These are phyloP conservation scores for Notospermus geniculatus DNA, from an alignment of 1,140 invertebrate genomes.

Conservation along the genomic window DNA sequence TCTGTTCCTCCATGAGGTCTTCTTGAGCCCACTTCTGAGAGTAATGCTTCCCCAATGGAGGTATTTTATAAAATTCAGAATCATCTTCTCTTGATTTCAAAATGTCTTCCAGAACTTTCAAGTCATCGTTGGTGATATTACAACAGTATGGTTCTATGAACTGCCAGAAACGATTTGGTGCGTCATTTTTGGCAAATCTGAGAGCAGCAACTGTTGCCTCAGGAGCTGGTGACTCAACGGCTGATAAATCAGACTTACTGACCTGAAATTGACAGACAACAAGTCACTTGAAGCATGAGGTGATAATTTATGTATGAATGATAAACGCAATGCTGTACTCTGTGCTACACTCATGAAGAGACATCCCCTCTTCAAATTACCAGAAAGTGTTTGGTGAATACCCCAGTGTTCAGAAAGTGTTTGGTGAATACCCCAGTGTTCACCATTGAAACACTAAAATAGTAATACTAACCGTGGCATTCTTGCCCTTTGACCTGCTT, in stretches of 20 bases:
- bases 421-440: too few species aligned
- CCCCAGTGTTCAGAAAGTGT: too few species aligned
- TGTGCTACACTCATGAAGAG: too few species aligned
- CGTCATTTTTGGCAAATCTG: constrained; percentile 81
- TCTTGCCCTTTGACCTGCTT: constrained; percentile 40
- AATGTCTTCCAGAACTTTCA: constrained; percentile 46
- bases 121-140: constrained; percentile 81
- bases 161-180: constrained; percentile 92
- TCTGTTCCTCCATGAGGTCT: constrained; percentile 75
- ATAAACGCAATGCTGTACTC: too few species aligned
- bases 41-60: constrained; percentile 85
- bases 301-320: neutral
- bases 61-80: constrained; percentile 67
- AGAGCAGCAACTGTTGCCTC: constrained; percentile 49
- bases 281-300: neutral
- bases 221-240: constrained; percentile 21
- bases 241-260: constrained; percentile 15
- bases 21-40: constrained; percentile 84
- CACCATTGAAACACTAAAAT: neutral
- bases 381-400: too few species aligned
- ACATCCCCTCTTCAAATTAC: too few species aligned
- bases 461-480: constrained; percentile 29
- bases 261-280: neutral
- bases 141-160: constrained; percentile 90
- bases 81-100: constrained; percentile 66